Conservation (phyloP, 2,888 invertebrate species). For the Ennomos erosarius region DNA sequence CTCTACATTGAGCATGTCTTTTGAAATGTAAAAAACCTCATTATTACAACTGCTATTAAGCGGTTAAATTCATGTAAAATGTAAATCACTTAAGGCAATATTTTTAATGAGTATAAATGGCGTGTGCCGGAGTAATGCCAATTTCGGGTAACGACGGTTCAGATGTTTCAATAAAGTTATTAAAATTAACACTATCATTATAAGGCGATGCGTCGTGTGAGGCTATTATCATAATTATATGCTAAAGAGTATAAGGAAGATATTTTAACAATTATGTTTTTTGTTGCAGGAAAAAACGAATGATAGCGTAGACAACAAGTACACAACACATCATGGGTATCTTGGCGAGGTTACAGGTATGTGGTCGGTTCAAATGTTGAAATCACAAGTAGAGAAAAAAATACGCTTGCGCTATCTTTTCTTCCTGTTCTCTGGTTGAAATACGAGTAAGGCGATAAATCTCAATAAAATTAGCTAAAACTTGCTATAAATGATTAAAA, state of each 20-base stretch:
- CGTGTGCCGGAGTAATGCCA: constrained; percentile 14
- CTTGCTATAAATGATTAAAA: too few relatives aligned
- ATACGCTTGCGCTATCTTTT: too few relatives aligned
- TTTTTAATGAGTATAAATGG: constrained; percentile 15
- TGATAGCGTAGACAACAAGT: constrained; percentile 57
- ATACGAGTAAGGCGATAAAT: too few relatives aligned
- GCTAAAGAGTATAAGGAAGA: constrained; percentile 1
- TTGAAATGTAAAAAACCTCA: constrained; percentile 37
- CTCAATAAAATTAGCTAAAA: too few relatives aligned
- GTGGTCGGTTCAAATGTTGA: constrained; percentile 21
- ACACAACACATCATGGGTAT: constrained; percentile 59
- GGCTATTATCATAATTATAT: constrained; percentile 7
- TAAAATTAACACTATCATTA: constrained; percentile 34
- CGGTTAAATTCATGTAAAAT: constrained; percentile 44
- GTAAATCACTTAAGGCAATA: constrained; percentile 38
- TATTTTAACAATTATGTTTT: constrained; percentile 14
- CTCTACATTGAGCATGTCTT: constrained; percentile 40
- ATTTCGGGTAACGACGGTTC: constrained; percentile 21
- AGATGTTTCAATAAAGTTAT: constrained; percentile 38
- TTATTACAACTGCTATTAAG: constrained; percentile 44
- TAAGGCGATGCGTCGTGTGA: neutral
- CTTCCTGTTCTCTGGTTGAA: too few relatives aligned
- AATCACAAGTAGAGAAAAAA: too few relatives aligned
- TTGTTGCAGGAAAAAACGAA: constrained; percentile 66
- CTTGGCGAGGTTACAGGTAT: constrained; percentile 70